Conservation (phyloP, 1,140 invertebrate species). For the Lanistes nyassanus region DNA sequence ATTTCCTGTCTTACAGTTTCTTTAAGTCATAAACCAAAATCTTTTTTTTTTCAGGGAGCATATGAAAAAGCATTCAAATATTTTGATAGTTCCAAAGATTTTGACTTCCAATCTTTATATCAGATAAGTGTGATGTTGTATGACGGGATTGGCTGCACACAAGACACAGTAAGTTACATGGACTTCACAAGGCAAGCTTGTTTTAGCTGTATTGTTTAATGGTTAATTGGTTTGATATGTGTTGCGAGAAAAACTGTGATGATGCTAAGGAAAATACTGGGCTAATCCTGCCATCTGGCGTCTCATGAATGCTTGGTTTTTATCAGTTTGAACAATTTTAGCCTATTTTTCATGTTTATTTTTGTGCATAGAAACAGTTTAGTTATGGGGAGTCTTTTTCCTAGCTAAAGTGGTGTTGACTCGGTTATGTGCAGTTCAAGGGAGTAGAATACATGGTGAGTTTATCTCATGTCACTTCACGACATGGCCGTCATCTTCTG, state of each 20-base stretch:
- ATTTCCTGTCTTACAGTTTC: not conserved
- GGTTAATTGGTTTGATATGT: not conserved
- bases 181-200: too few relatives aligned
- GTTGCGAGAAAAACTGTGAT: not conserved
- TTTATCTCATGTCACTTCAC: conserved; percentile 45
- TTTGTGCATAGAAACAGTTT: not conserved
- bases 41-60: conserved; percentile 46
- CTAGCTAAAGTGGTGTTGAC: not conserved
- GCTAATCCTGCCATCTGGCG: too few relatives aligned
- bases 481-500: conserved; percentile 50
- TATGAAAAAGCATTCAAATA: conserved; percentile 59
- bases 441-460: conserved; percentile 59
- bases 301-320: not conserved
- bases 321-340: not conserved
- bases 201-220: too few relatives aligned
- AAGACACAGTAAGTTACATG: conserved; percentile 48
- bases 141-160: conserved; percentile 59
- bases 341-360: not conserved
- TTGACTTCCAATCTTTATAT: conserved; percentile 62
- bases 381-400: not conserved
- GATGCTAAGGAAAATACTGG: not conserved
- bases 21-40: not conserved
- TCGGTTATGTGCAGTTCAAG: conserved; percentile 42
- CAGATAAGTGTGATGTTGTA: conserved; percentile 63
- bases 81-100: conserved; percentile 60